A percentile compares a stretch with the other conserved stretches of the same genome.
phyloP scores from a whole-genome alignment of 2,113 vertebrate species.

The Zapornia atra region DNA sequence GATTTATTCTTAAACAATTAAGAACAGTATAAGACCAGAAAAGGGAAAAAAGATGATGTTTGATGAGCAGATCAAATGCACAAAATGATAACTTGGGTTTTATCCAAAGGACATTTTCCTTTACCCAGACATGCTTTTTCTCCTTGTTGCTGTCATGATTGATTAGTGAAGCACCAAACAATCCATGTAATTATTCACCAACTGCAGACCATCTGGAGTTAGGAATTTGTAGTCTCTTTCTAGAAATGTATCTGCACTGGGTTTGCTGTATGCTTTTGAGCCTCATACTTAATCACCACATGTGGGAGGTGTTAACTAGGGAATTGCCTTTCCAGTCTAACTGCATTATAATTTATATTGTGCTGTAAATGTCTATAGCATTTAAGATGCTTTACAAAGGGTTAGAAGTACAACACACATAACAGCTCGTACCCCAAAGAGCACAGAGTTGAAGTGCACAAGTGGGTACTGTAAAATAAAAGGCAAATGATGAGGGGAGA shows the following conservation, averaged over 20 bases:
- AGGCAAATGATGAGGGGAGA: slow-evolving; percentile 28
- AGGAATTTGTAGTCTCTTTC: slow-evolving; percentile 66
- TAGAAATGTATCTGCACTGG: slow-evolving; percentile 53
- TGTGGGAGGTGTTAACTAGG: slow-evolving; percentile 72
- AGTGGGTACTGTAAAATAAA: slow-evolving; percentile 43
- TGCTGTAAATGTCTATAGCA: slow-evolving; percentile 31
- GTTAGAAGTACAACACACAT: neutral
- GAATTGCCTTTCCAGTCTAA: slow-evolving; percentile 65
- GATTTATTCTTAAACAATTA: neutral
- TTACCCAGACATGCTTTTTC: slow-evolving; percentile 38
- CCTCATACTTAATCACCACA: slow-evolving; percentile 62
- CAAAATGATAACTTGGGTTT: slow-evolving; percentile 7
- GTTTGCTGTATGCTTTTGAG: slow-evolving; percentile 30
- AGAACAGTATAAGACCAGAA: neutral
- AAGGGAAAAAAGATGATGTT: neutral
- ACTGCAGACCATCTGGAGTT: slow-evolving; percentile 57
- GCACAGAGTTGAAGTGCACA: neutral
- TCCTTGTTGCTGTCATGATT: slow-evolving; percentile 65
- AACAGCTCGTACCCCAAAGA: neutral
- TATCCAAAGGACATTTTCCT: slow-evolving; percentile 57
- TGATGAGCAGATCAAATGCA: slow-evolving; percentile 36
- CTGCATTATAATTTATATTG: slow-evolving; percentile 54
- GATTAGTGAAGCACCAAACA: slow-evolving; percentile 59
- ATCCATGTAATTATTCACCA: slow-evolving; percentile 64
- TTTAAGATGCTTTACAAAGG: slow-evolving; percentile 26